These are phyloP conservation scores for Caenorhabditis remanei DNA, from an alignment of 1,140 invertebrate genomes.

Conservation along the genomic window DNA sequence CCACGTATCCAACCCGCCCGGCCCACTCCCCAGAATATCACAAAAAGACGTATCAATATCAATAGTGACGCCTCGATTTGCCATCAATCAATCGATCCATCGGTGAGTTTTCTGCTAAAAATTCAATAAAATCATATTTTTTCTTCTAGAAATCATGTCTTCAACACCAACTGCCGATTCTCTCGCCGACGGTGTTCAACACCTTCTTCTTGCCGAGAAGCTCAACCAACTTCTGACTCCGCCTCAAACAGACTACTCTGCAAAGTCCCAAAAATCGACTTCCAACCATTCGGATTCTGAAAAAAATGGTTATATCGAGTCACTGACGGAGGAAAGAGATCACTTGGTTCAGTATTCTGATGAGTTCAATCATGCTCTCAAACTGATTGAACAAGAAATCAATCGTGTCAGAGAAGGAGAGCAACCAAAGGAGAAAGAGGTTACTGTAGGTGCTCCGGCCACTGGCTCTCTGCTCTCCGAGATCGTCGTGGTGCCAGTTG, in stretches of 20 bases:
- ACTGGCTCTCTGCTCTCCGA: neutral
- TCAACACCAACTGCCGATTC: neutral
- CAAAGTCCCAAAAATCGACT: conserved; percentile 17
- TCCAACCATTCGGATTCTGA: conserved; percentile 31
- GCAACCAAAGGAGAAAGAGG: neutral
- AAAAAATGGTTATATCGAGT: conserved; percentile 4
- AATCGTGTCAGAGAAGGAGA: neutral
- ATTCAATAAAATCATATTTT: neutral
- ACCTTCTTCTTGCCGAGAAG: conserved; percentile 24
- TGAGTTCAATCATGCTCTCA: conserved; percentile 20
- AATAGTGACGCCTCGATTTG: no score
- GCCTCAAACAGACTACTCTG: neutral
- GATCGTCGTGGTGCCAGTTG: conserved; percentile 5
- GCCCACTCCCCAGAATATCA: no score
- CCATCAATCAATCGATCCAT: no score
- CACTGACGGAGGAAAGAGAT: conserved; percentile 13
- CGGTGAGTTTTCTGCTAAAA: neutral
- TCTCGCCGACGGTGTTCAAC: conserved; percentile 14
- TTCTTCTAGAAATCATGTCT: neutral
- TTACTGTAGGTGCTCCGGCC: neutral
- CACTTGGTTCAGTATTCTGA: conserved; percentile 11
- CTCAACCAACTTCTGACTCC: neutral
- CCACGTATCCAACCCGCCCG: no score
- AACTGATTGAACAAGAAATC: neutral
- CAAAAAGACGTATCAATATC: no score